Conservation (phyloP, 2,113 vertebrate species). For the Takifugu bimaculatus region DNA sequence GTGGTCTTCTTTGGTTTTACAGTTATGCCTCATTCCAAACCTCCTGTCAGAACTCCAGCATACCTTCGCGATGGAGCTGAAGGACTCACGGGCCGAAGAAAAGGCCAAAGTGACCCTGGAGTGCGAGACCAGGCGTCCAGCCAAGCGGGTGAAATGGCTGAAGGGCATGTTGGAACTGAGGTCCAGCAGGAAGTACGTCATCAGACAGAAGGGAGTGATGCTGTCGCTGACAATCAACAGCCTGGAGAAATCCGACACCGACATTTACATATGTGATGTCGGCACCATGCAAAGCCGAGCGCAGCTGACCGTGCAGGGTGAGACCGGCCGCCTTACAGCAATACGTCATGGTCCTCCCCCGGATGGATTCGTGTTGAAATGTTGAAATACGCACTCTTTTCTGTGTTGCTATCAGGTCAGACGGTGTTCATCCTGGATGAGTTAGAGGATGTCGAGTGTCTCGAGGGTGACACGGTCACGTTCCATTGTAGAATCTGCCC, state of each 20-base stretch:
- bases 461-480: slow-evolving; percentile 80
- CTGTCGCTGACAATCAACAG: slow-evolving; percentile 81
- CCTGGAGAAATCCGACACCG: slow-evolving; percentile 81
- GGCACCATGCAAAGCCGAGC: slow-evolving; percentile 82
- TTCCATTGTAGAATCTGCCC: slow-evolving; percentile 86
- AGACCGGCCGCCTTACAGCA: neutral
- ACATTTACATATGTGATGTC: slow-evolving; percentile 86
- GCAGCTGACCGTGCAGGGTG: slow-evolving; percentile 84
- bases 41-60: slow-evolving; percentile 81
- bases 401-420: slow-evolving; percentile 72
- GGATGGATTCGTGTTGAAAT: too few species aligned
- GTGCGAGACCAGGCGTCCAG: slow-evolving; percentile 80
- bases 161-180: slow-evolving; percentile 83
- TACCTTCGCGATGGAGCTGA: slow-evolving; percentile 80
- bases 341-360: too few species aligned
- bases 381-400: too few species aligned
- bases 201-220: slow-evolving; percentile 77
- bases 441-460: slow-evolving; percentile 81
- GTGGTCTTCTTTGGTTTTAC: neutral
- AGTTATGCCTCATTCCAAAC: neutral
- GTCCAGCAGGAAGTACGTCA: slow-evolving; percentile 74
- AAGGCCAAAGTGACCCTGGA: slow-evolving; percentile 75
- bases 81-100: slow-evolving; percentile 78
- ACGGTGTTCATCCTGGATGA: slow-evolving; percentile 82
- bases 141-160: slow-evolving; percentile 79